Evolutionary conservation across 2,797 vertebrate species (phyloP).

Genomic region (Chiroxiphia lanceolata): DNA sequence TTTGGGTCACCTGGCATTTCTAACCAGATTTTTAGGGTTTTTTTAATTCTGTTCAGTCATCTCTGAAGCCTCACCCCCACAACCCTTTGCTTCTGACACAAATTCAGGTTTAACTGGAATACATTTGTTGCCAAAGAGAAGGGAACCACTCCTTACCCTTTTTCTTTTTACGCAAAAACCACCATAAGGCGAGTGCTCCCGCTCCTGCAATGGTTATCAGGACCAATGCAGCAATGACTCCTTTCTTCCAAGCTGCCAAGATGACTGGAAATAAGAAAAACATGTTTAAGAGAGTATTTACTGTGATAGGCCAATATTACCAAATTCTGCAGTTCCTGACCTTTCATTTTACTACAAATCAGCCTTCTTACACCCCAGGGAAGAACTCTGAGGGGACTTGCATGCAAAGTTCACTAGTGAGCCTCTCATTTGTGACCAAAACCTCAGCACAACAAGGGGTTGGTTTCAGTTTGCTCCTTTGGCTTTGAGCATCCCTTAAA

Average conservation of each 20-base stretch:
- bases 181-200: not conserved
- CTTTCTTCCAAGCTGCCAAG: slow-evolving; percentile 77
- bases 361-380: not conserved
- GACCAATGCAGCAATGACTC: slow-evolving; percentile 66
- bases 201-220: slow-evolving; percentile 31
- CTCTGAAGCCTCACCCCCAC: not conserved
- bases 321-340: not conserved
- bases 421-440: not conserved
- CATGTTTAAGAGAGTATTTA: not conserved
- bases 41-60: not conserved
- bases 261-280: slow-evolving; percentile 66
- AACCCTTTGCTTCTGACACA: not conserved
- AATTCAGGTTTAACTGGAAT: not conserved
- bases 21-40: not conserved
- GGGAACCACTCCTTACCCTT: slow-evolving; percentile 66
- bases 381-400: not conserved
- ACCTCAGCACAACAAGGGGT: not conserved
- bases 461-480: not conserved
- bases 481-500: not conserved
- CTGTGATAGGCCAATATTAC: not conserved
- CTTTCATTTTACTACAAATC: not conserved
- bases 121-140: not conserved
- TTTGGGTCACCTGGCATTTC: not conserved
- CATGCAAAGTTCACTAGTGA: not conserved
- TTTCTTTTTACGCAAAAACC: slow-evolving; percentile 70